Conservation (phyloP, 2,797 vertebrate genomes). For the Phataginus tetradactyla region DNA sequence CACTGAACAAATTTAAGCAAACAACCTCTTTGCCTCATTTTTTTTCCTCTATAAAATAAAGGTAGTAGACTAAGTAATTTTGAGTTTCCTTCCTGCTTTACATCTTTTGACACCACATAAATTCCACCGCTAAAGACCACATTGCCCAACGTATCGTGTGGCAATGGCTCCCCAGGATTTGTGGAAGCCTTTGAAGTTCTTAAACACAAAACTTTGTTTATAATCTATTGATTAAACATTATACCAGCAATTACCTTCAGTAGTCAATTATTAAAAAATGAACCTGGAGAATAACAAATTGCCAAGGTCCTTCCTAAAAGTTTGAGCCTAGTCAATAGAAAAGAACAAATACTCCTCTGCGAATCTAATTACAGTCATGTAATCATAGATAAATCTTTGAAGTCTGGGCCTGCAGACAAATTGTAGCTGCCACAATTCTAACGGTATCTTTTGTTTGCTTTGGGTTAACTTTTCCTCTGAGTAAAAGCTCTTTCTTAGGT, state of each 20-base stretch:
- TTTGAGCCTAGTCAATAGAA: background rate
- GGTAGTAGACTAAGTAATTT: background rate
- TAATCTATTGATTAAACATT: constrained; percentile 41
- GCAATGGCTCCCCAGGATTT: background rate
- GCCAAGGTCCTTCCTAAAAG: background rate
- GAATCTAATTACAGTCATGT: background rate
- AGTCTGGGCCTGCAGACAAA: background rate
- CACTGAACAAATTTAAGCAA: constrained; percentile 6
- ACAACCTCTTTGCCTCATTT: background rate
- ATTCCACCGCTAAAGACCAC: background rate
- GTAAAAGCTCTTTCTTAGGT: background rate
- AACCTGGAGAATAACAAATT: constrained; percentile 8
- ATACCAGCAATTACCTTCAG: constrained; percentile 24
- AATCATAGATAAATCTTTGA: background rate
- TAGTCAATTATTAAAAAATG: constrained; percentile 33
- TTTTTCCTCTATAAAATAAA: constrained; percentile 14
- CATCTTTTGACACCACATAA: background rate
- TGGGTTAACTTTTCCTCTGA: background rate
- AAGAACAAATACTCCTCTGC: background rate
- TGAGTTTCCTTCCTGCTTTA: background rate
- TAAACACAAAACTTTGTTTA: constrained; percentile 39
- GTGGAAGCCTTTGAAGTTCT: background rate
- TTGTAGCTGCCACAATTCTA: background rate
- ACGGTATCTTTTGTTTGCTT: background rate
- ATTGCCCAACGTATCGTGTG: background rate